phyloP scores from a whole-genome alignment of 2,888 invertebrate genomes.

The Scaptomyza tumidula region DNA sequence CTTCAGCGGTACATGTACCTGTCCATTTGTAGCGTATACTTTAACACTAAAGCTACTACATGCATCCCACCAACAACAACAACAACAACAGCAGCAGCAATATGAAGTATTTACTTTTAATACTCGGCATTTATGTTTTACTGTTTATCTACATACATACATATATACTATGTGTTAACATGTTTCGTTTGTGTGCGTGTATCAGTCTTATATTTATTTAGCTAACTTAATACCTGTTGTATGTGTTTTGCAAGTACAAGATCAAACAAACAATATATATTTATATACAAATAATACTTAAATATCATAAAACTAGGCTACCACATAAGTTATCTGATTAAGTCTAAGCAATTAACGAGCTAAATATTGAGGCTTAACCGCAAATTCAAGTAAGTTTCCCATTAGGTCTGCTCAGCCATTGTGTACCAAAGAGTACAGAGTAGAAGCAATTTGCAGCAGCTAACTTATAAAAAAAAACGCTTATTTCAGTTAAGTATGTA shows the following conservation, averaged over 20 bases:
- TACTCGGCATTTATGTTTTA: slow-evolving; percentile 11
- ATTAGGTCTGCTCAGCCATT: slow-evolving; percentile 25
- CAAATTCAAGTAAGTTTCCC: slow-evolving; percentile 45
- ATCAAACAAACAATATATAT: slow-evolving; percentile 2
- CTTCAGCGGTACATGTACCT: slow-evolving; percentile 36
- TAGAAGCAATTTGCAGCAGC: slow-evolving; percentile 26
- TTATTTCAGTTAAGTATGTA: slow-evolving; percentile 55
- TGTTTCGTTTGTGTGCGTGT: slow-evolving; percentile 32
- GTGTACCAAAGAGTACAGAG: slow-evolving; percentile 17
- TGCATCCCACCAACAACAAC: slow-evolving; percentile 25
- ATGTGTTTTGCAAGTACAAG: slow-evolving; percentile 46
- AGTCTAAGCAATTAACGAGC: slow-evolving; percentile 26
- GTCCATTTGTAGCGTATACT: slow-evolving; percentile 48
- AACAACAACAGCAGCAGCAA: background rate
- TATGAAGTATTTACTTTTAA: slow-evolving; percentile 26
- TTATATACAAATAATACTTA: slow-evolving; percentile 20
- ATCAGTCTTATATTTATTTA: slow-evolving; percentile 19
- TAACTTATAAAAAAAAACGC: slow-evolving; percentile 20
- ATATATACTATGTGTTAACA: slow-evolving; percentile 29
- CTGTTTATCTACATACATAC: background rate
- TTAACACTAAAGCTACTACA: slow-evolving; percentile 47
- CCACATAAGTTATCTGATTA: slow-evolving; percentile 50
- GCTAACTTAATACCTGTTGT: slow-evolving; percentile 40
- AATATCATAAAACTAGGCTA: slow-evolving; percentile 51
- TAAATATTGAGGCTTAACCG: slow-evolving; percentile 1